Percentiles rank a stretch among this genome's conserved stretches.
Evolutionary conservation across 2,888 invertebrate species (phyloP).

Genomic region (Adelognathus sp.): DNA sequence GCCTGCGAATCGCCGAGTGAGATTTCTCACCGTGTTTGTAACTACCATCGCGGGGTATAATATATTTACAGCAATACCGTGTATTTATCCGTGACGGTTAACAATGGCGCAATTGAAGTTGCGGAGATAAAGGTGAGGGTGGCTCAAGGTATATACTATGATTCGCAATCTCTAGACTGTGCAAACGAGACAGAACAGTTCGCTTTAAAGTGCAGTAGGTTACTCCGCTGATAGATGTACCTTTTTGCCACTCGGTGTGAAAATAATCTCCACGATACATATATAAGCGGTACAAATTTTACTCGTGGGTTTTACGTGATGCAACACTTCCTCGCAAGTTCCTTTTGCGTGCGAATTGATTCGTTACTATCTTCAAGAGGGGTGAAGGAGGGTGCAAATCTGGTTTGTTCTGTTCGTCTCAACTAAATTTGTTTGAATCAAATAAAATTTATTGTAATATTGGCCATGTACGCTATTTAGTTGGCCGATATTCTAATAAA

Average conservation of each 20-base stretch:
- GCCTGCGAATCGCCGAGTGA: conserved; percentile 10
- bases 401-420: too few species aligned
- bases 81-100: conserved; percentile 23
- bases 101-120: conserved; percentile 50
- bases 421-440: too few species aligned
- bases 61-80: conserved; percentile 42
- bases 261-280: conserved; percentile 15
- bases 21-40: conserved; percentile 1
- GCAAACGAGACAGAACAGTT: conserved; percentile 36
- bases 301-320: not conserved
- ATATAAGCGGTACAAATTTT: not conserved
- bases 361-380: not conserved
- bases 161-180: conserved; percentile 22
- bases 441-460: not conserved
- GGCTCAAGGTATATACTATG: conserved; percentile 41
- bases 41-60: not conserved
- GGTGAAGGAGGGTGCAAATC: not conserved
- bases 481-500: too few species aligned
- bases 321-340: not conserved
- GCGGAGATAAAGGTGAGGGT: conserved; percentile 52
- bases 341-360: not conserved
- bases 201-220: conserved; percentile 55
- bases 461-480: too few species aligned
- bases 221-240: conserved; percentile 14
- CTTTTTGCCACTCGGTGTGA: conserved; percentile 26